These are phyloP conservation scores for Heterochromis multidens DNA, from an alignment of 2,113 vertebrate species.

Conservation along the genomic window DNA sequence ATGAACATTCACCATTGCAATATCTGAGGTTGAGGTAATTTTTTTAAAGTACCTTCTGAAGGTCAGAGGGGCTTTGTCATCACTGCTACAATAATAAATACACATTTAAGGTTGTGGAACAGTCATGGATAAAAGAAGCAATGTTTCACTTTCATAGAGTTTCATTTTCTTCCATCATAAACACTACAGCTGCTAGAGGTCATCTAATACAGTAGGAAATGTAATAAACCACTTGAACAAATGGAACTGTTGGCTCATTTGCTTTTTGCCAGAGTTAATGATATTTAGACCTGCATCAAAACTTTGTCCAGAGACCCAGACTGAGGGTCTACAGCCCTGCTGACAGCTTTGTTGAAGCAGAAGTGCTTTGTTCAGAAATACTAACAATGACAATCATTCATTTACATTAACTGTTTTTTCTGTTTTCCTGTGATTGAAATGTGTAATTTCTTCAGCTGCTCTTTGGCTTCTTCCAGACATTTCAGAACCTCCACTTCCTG, in stretches of 20 bases:
- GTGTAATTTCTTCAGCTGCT: neutral
- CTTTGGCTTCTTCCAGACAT: neutral
- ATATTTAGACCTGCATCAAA: neutral
- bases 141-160: no score
- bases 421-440: neutral
- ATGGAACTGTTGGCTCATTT: neutral
- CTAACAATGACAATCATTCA: neutral
- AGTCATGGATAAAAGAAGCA: no score
- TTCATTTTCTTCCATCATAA: no score
- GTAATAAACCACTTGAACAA: neutral
- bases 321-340: neutral
- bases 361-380: neutral
- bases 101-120: neutral
- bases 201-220: neutral
- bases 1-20: no score
- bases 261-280: neutral
- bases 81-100: neutral
- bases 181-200: neutral
- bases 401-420: accelerated
- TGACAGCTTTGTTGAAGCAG: neutral
- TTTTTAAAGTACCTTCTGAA: neutral
- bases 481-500: neutral
- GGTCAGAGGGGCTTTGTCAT: neutral
- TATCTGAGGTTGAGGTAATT: neutral
- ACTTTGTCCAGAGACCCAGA: neutral